Evolutionary conservation across 1,140 invertebrate genomes (phyloP), one percentile per base, ranked within the genome.

Genomic region (Helicoverpa armigera): DNA sequence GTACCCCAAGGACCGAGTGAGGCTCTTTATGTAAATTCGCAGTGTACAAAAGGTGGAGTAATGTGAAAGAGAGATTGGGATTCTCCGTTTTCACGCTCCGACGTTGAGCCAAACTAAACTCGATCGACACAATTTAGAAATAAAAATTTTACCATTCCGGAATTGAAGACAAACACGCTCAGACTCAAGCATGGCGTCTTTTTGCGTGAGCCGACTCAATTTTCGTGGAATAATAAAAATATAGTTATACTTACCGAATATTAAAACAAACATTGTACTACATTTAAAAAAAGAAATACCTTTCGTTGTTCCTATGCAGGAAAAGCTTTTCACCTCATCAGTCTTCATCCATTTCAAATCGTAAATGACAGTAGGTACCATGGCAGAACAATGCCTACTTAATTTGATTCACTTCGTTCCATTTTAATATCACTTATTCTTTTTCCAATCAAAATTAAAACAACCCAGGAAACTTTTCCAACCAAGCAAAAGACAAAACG

Each of bases 1-100:
- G 90, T 88, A 87, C 90, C 91, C 90, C 76, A 84, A 92, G 91
- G 91, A 91, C 88, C 83, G 82, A 79, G 69, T 63, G 74, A 85
- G 84, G 79, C 87, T 91, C 88, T 92, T 92, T 92, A 92, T 91
- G 90, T 89, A 92, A 91, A 92, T 91, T 86, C 78, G 83, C 74
- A 87, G 84, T 85, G 83, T 87, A 91, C 90, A 91, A 92, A 92
- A 91, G 89, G 89, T 91, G 82, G 85, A 88, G 89, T 90, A 89
- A 91, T 87, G 86, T 84, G 87, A 86, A 91, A 87, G 87, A 85
- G 86, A 90, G 89, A 91, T 91, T 91, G 90, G 90, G 84, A 84
- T 86, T 83, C 82, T 63, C 83, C 83, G 84, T 83, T 90, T 89
- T 89, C 83, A 88, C 85, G 87, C 77, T 86, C 78, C 82, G 73